phyloP scores from a whole-genome alignment of 2,797 vertebrate species.

The Scolopax bukidnonensis region DNA sequence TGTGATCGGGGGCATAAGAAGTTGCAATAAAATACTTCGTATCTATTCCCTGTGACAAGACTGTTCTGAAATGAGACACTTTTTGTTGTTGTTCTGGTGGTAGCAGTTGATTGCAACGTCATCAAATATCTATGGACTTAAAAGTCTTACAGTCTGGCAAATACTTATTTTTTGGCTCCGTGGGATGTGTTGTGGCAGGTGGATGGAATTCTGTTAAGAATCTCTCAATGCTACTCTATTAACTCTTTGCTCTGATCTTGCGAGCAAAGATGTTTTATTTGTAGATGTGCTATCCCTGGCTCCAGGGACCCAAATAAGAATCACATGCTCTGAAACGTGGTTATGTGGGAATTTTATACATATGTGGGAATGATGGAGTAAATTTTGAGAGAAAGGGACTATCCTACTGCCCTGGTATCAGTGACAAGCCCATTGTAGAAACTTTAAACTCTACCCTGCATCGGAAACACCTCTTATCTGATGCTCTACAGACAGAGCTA shows the following conservation, averaged over 20 bases:
- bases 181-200: background rate
- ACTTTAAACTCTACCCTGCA: background rate
- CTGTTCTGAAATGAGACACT: background rate
- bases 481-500: background rate
- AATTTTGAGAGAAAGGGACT: background rate
- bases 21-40: background rate
- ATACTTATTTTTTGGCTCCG: background rate
- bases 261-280: background rate
- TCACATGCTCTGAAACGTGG: background rate
- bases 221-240: background rate
- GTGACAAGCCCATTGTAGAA: background rate
- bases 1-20: background rate
- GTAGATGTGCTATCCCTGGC: background rate
- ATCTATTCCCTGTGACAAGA: background rate
- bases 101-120: background rate
- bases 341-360: accelerated
- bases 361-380: background rate
- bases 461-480: background rate
- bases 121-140: background rate
- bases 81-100: background rate
- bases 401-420: background rate
- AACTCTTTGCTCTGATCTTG: too few relatives aligned
- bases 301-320: background rate
- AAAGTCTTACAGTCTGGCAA: background rate
- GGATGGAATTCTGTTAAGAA: background rate